Base-by-base conservation (phyloP, 2,797 vertebrate genomes). In the Hydrolagus colliei region DNA sequence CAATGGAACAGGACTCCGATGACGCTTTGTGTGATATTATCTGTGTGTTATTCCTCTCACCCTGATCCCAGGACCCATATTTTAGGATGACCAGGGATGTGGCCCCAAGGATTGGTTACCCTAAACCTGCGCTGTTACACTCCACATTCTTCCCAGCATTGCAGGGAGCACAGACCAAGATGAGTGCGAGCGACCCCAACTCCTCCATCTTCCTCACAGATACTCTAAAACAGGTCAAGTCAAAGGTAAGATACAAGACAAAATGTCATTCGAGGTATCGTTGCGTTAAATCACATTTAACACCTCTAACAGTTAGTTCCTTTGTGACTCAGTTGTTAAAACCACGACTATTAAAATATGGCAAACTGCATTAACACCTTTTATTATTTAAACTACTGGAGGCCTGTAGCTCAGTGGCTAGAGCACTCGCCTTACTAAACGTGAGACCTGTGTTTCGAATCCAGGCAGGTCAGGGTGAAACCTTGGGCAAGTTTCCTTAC, bases 11-110 rank as follows among this genome's bases (percentile, higher is more conserved):
- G 41, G 41, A 52, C 22, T 63, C 18, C 61, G 41, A 59, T 77
- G 41, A 52, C 41, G 6, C 41, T 52, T 52, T 61, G 16, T 77
- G 32, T 41, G 35, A 52, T 52, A 68, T 11, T 6, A 41, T 68
- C 10, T 82, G 32, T 35, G 9, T 63, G 13, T 16, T 35, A 16
- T 41, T 18, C 74, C 68, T 27, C 61, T 18, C 82, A 86, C 72
- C 16, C 85, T 3, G 67, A 1, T 75, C 87, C 13, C 87, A 99
- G 98, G 98, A 99, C 65, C 98, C 98, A 0, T 99, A 99, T 90
- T 99, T 99, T 90, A 94, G 98, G 86, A 99, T 99, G 98, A 99
- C 98, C 0, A 94, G 98, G 0, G 98, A 99, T 11, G 98, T 99
- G 0, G 98, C 98, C 27, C 98, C 98, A 11, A 94, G 96, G 87